Conservation (phyloP, 2,113 vertebrate species). For the Ochotona curzoniae region DNA sequence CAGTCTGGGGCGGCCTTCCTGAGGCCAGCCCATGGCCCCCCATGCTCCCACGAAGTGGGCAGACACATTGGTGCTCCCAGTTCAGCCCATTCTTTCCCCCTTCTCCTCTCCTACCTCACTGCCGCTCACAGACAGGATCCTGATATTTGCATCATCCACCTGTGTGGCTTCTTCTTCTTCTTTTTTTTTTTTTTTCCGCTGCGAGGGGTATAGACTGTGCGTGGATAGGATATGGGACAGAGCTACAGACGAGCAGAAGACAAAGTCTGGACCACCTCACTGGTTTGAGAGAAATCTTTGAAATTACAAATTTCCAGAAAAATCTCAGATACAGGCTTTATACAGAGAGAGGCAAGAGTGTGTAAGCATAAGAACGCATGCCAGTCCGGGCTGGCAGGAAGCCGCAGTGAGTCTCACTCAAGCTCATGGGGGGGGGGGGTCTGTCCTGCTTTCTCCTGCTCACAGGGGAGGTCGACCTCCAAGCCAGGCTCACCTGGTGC, state of each 20-base stretch:
- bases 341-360: not conserved
- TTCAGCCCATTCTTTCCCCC: not conserved
- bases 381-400: not conserved
- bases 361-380: not conserved
- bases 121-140: not conserved
- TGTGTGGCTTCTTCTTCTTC: not conserved
- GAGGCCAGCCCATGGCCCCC: not conserved
- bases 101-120: not conserved
- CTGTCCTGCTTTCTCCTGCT: not conserved
- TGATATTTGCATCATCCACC: not conserved
- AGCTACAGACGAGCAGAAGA: slow-evolving; percentile 26
- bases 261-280: slow-evolving; percentile 39
- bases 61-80: not conserved
- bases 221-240: not conserved
- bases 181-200: too few species aligned
- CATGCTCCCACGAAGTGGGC: not conserved
- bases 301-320: slow-evolving; percentile 55
- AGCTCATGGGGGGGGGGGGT: not conserved
- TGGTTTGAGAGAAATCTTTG: slow-evolving; percentile 37
- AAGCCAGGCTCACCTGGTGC: not conserved
- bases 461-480: not conserved
- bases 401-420: not conserved
- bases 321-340: not conserved
- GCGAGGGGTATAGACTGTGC: not conserved
- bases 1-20: not conserved